A percentile compares a stretch with the other conserved stretches of the same genome.
These are phyloP conservation scores for Peromyscus maniculatus DNA, from an alignment of 2,113 vertebrate genomes.

Conservation along the genomic window DNA sequence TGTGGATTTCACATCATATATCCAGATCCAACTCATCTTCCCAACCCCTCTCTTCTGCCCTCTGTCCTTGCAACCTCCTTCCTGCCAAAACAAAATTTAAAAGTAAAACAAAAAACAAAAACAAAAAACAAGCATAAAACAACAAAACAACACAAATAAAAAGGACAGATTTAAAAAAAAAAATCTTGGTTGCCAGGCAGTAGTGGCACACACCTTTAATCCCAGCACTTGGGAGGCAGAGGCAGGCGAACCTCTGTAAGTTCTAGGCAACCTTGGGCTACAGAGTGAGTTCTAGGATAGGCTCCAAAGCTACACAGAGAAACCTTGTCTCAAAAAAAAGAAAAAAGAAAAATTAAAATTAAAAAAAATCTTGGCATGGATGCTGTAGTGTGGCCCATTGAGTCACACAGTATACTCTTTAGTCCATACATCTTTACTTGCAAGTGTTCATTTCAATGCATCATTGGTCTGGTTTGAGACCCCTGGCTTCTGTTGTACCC, in stretches of 20 bases:
- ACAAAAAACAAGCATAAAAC: not conserved
- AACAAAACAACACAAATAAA: no score
- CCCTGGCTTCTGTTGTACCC: not conserved
- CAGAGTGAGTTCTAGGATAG: no score
- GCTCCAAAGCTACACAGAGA: no score
- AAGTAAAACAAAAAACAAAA: not conserved
- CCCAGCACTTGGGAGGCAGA: no score
- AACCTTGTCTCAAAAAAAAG: no score
- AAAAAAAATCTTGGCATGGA: not conserved
- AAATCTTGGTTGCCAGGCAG: not conserved
- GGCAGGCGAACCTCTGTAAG: no score
- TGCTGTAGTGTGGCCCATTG: not conserved
- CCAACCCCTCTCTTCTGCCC: no score
- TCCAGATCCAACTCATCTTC: not conserved
- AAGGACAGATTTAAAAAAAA: no score
- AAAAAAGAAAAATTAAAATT: no score
- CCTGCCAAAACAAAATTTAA: not conserved
- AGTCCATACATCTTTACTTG: not conserved
- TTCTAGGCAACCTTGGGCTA: no score
- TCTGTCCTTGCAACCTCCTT: not conserved
- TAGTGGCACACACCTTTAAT: no score
- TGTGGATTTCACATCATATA: not conserved
- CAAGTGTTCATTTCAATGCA: not conserved
- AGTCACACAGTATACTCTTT: not conserved
- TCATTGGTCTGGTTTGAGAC: not conserved